A percentile compares a stretch with the other conserved stretches of the same genome.
These are phyloP conservation scores for Syngnathus typhle DNA, from an alignment of 2,113 vertebrate genomes.

Conservation along the genomic window DNA sequence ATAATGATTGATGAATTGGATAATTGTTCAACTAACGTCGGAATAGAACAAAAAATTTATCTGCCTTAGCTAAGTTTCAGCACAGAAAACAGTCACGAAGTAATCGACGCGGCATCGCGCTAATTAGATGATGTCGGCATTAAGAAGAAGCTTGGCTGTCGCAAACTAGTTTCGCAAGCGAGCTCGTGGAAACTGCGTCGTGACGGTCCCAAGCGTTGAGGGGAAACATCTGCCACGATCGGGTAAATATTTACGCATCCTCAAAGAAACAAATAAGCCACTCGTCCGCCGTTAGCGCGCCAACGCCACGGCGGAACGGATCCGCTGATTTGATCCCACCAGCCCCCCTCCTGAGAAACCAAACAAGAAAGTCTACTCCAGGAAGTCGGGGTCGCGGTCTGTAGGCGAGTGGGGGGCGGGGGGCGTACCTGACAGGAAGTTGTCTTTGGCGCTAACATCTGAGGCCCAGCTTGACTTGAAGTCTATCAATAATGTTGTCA, in stretches of 20 bases:
- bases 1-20: too few species aligned
- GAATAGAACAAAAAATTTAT: too few species aligned
- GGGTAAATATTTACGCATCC: slow-evolving; percentile 58
- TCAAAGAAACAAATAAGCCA: slow-evolving; percentile 33
- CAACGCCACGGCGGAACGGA: neutral
- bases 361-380: slow-evolving; percentile 45
- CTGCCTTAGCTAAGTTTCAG: too few species aligned
- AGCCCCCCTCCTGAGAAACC: slow-evolving; percentile 39
- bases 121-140: too few species aligned
- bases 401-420: slow-evolving; percentile 3
- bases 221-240: slow-evolving; percentile 16
- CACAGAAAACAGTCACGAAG: too few species aligned
- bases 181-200: too few species aligned
- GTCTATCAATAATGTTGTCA: neutral
- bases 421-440: slow-evolving; percentile 50
- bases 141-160: too few species aligned
- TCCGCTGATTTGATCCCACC: slow-evolving; percentile 5
- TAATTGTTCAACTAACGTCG: too few species aligned
- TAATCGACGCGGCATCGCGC: too few species aligned
- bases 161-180: too few species aligned
- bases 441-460: slow-evolving; percentile 39
- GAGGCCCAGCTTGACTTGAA: neutral
- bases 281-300: slow-evolving; percentile 25
- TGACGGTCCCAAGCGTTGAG: neutral
- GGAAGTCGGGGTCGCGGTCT: slow-evolving; percentile 46